Evolutionary conservation across 1,140 invertebrate genomes (phyloP), one percentile per base, ranked within the genome.

Genomic region (Pseudachorutes palmiensis): DNA sequence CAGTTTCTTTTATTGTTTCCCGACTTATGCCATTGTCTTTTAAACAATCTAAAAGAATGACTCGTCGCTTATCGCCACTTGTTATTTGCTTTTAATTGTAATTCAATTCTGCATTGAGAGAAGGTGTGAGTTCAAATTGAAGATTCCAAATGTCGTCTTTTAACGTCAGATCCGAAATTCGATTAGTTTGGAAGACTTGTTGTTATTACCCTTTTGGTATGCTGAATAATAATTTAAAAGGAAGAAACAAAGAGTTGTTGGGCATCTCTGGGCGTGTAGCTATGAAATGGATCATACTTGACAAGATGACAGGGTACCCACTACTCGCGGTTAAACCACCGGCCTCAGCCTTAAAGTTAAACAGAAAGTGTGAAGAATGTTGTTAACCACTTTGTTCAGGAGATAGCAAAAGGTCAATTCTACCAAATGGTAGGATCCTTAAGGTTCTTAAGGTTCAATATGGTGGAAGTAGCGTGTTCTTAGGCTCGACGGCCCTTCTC

Each of bases 211-310:
- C 19, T 19, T 41, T 41, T 19, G 36, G 36, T 41, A 41, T 41
- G 36, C 36, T 5, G 36, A 41, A 41, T 41, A 41, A 41, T 41
- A 41, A 41, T 41, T 41, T 41, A 41, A 41, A 41, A 41, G 36
- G 19, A 41, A 24, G 51, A 55, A 55, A 55, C 36, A 45, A 45
- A 45, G 36, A 45, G 36, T 45, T 45, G 9, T 45, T 9, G 19
- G 36, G 19, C 9, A 45, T 45, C 12, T 3, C 12, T 3, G 55
- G 64, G 69, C 65, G 69, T 66, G 69, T 70, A 41, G 30, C 58
- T 66, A 57, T 51, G 65, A 70, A 70, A 70, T 70, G 69, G 69
- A 70, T 70, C 69, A 70, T 70, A 64, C 59, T 57, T 59, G 63
- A 65, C 33, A 55, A 66, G 69, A 63, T 70, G 69, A 70, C 65